These are phyloP conservation scores for Notoglanidium macrostoma DNA, from an alignment of 2,797 vertebrate genomes.

Conservation along the genomic window DNA sequence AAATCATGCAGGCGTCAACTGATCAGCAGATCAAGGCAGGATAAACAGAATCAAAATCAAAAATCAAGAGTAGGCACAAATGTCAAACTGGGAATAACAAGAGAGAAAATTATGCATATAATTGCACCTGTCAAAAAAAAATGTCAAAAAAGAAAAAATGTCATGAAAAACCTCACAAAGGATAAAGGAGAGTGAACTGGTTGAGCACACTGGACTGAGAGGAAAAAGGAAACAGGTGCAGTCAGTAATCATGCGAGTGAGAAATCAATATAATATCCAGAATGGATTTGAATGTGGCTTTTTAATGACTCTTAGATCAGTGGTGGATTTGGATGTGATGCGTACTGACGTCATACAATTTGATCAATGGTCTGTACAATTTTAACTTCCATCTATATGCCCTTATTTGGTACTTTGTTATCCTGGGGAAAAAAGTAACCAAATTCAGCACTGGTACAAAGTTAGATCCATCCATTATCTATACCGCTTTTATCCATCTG, in stretches of 20 bases:
- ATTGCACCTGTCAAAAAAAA: background rate
- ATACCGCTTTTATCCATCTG: no score
- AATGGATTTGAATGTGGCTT: background rate
- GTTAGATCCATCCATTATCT: background rate
- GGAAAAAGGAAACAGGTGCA: background rate
- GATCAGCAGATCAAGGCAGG: background rate
- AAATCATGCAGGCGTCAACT: background rate
- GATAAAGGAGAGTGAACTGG: background rate
- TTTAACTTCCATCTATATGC: background rate
- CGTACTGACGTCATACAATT: background rate
- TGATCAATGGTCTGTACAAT: background rate
- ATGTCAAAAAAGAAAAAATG: no score
- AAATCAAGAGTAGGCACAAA: no score
- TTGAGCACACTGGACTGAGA: background rate
- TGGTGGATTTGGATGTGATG: background rate
- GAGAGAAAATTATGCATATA: background rate
- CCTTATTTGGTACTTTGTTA: background rate
- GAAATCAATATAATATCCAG: background rate
- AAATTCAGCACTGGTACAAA: background rate
- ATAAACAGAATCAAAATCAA: background rate
- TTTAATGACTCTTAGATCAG: background rate
- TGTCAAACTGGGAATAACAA: background rate
- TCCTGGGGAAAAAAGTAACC: background rate
- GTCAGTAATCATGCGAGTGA: background rate
- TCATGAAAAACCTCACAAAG: background rate